Evolutionary conservation across 2,888 invertebrate species (phyloP), one percentile per base, ranked within the genome.

Genomic region (Cosmia trapezina): DNA sequence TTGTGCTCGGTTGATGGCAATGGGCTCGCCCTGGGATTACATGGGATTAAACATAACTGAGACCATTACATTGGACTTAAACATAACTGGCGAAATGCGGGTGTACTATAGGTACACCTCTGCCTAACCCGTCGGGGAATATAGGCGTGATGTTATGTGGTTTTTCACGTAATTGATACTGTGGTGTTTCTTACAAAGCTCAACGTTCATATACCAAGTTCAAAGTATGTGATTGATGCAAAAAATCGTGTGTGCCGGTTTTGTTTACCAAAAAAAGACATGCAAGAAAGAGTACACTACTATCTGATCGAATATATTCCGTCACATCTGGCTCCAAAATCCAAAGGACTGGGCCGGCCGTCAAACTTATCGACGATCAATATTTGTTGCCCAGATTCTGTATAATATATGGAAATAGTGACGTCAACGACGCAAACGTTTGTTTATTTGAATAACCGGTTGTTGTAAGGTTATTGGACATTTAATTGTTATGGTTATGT

Each of bases 341-440:
- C 28, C 33, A 60, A 47, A 61, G 14, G 45, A 53, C 45, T 43
- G 28, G 28, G 28, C 28, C 28, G 28, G 51, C 57, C 63, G 28
- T 74, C 70, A 70, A 73, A 70, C 63, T 76, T 74, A 79, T 76
- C 57, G 65, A 19, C 56, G 54, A 77, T 81, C 83, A 66, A 78
- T 83, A 85, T 83, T 74, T 73, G 60, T 47, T 60, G 54, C 41
- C 53, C 37, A 67, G 53, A 70, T 66, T 80, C 54, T 71, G 66
- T 65, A 78, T 73, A 79, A 74, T 73, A 22, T 80, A 76, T 80
- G 66, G 57, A 53, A 72, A 80, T 70, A 56, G 66, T 74, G 72
- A 83, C 72, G 75, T 74, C 78, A 78, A 47, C 63, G 72, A 54
- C 45, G 69, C 9, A 33, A 54, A 19, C 37, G 51, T 54, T 64